These are phyloP conservation scores for Folsomia candida DNA, from an alignment of 2,888 invertebrate species.

Conservation along the genomic window DNA sequence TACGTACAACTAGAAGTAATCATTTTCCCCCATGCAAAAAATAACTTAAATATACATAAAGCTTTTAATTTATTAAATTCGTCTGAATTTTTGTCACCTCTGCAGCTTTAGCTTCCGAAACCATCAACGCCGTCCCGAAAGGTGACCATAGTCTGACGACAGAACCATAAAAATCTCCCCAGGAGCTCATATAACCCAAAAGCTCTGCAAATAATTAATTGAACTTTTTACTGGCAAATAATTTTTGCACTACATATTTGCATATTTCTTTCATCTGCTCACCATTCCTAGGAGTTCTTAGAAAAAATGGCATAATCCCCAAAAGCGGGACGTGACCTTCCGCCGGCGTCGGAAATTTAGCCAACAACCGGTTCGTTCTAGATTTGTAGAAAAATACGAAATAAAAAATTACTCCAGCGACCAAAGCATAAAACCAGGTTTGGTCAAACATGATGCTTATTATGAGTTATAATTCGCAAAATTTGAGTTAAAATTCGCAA, in stretches of 20 bases:
- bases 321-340: constrained; percentile 16
- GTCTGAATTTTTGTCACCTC: too few relatives aligned
- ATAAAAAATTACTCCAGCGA: constrained; percentile 5
- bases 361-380: constrained; percentile 18
- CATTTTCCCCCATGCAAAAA: neutral
- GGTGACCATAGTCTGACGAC: neutral
- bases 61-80: neutral
- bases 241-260: neutral
- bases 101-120: neutral
- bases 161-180: constrained; percentile 21
- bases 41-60: neutral
- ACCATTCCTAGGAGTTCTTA: constrained; percentile 25
- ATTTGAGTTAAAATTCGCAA: too few relatives aligned
- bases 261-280: neutral
- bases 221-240: too few relatives aligned
- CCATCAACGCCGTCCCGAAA: neutral
- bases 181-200: constrained; percentile 18
- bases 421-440: neutral
- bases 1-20: too few relatives aligned
- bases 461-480: too few relatives aligned
- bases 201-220: constrained; percentile 16
- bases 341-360: constrained; percentile 20
- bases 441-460: neutral
- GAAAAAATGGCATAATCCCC: constrained; percentile 23
- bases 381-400: constrained; percentile 26